phyloP scores from a whole-genome alignment of 2,797 vertebrate species.

The Silurus aristotelis region DNA sequence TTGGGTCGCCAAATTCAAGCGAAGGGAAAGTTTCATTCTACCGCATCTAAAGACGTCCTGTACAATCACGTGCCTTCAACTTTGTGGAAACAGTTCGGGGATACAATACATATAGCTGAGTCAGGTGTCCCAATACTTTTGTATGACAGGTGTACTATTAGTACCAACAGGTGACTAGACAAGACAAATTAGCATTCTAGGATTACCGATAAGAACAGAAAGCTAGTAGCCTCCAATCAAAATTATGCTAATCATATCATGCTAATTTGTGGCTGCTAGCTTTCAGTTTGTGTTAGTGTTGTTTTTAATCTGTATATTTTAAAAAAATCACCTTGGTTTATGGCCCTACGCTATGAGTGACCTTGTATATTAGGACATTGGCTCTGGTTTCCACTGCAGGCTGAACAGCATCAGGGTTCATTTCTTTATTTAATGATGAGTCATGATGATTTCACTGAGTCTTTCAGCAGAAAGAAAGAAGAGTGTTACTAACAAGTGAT shows the following conservation, averaged over 20 bases:
- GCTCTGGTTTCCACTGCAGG: background rate
- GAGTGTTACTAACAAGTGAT: background rate
- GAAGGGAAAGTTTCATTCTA: no score
- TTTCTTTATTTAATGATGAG: background rate
- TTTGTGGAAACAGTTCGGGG: no score
- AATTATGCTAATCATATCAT: conserved; percentile 22
- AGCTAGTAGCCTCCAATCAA: conserved; percentile 24
- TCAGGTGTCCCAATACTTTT: no score
- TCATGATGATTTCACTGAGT: background rate
- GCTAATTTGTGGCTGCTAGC: background rate
- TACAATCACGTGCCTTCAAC: no score
- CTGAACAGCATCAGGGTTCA: background rate
- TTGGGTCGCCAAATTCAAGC: no score
- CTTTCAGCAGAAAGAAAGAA: background rate
- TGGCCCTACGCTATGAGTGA: background rate
- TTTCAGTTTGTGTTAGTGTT: conserved; percentile 17
- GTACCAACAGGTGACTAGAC: background rate
- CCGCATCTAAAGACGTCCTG: no score
- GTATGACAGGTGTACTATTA: no score
- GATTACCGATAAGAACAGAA: conserved; percentile 1
- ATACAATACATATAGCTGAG: no score
- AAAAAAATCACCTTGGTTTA: background rate
- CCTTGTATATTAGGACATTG: background rate
- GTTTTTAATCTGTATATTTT: background rate
- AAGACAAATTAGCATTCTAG: background rate